Evolutionary conservation across 2,113 vertebrate species (phyloP).

Genomic region (Cyanoliseus patagonus): DNA sequence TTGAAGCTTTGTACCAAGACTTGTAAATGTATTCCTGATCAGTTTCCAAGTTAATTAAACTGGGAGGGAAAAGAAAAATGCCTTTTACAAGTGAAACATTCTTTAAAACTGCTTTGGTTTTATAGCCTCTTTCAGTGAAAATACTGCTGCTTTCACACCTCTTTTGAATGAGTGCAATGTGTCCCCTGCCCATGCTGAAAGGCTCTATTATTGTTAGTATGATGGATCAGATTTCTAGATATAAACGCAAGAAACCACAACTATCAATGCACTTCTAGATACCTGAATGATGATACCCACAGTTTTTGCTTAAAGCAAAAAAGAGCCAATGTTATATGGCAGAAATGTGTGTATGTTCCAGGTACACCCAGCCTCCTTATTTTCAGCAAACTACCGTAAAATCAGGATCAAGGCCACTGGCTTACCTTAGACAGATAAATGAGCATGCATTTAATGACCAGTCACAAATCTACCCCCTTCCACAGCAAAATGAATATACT

Average conservation of each 20-base stretch:
- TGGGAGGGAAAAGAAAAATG: slow-evolving; percentile 17
- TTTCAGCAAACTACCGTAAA: neutral
- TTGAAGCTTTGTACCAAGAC: slow-evolving; percentile 12
- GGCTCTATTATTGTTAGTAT: neutral
- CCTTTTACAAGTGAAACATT: neutral
- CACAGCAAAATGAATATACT: neutral
- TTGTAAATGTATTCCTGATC: neutral
- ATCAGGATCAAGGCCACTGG: neutral
- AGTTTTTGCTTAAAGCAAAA: neutral
- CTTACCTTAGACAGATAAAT: neutral
- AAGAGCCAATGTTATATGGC: neutral
- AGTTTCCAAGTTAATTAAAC: slow-evolving; percentile 37
- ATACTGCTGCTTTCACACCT: neutral
- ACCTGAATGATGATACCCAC: neutral
- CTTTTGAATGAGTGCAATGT: neutral
- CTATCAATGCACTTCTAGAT: neutral
- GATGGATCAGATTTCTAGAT: neutral
- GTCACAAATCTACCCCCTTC: neutral
- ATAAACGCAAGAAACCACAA: neutral
- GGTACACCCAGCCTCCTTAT: neutral
- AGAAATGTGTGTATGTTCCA: neutral
- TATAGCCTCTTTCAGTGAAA: neutral
- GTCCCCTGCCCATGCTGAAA: neutral
- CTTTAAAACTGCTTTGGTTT: neutral
- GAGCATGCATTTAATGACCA: neutral